Evolutionary conservation across 2,888 invertebrate genomes (phyloP).

Genomic region (Cosmorhoe ocellata): DNA sequence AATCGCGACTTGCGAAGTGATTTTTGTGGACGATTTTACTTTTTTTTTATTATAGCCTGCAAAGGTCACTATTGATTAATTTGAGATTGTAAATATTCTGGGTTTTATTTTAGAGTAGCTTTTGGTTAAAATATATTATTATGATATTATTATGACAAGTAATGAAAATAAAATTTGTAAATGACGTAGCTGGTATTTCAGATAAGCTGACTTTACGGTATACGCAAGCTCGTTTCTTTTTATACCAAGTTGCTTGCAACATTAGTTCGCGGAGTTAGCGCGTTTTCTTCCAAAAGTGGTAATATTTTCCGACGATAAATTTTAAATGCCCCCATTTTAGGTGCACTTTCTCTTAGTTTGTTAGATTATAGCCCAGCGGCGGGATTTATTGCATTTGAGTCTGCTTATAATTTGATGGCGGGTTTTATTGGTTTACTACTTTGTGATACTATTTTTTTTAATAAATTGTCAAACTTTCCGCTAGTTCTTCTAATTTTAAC

Average conservation of each 20-base stretch:
- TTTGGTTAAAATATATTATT: too few species aligned
- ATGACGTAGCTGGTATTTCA: constrained; percentile 2
- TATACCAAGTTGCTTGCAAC: constrained; percentile 59
- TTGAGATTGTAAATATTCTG: too few species aligned
- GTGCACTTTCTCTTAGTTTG: constrained; percentile 69
- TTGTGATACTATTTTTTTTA: constrained; percentile 10
- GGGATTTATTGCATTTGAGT: constrained; percentile 60
- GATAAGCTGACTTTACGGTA: constrained; percentile 2
- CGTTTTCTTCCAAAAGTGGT: constrained; percentile 61
- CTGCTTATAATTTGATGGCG: constrained; percentile 47
- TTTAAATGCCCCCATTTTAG: constrained; percentile 68
- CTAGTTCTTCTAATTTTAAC: too few species aligned
- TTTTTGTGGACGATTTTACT: too few species aligned
- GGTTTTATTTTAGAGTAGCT: too few species aligned
- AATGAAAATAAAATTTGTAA: too few species aligned
- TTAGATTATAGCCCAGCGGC: constrained; percentile 57
- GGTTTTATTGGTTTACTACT: constrained; percentile 25
- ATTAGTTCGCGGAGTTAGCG: constrained; percentile 66
- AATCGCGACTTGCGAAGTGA: too few species aligned
- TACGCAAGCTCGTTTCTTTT: constrained; percentile 52
- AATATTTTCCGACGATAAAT: constrained; percentile 75
- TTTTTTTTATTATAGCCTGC: too few species aligned
- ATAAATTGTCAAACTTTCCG: too few species aligned
- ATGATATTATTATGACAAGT: too few species aligned
- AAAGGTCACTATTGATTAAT: too few species aligned